phyloP scores from a whole-genome alignment of 2,888 invertebrate genomes.

The Lampropteryx suffumata region DNA sequence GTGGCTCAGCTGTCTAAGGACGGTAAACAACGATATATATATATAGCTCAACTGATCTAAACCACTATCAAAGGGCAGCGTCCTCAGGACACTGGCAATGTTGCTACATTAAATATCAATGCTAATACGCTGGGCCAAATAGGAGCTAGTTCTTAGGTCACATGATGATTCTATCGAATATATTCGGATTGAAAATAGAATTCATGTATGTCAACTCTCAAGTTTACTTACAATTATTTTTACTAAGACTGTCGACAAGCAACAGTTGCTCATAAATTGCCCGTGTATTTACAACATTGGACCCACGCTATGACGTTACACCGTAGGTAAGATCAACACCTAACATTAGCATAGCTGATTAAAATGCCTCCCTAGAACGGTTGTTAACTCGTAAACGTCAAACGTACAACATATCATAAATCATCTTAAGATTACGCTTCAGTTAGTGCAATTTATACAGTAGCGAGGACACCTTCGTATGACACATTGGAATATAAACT shows the following conservation, averaged over 20 bases:
- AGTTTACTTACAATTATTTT: too few species aligned
- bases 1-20: too few species aligned
- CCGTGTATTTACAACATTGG: neutral
- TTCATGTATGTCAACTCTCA: too few species aligned
- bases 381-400: constrained; percentile 81
- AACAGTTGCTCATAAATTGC: constrained; percentile 2
- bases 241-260: neutral
- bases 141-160: too few species aligned
- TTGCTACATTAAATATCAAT: too few species aligned
- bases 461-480: constrained; percentile 46
- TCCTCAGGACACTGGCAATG: too few species aligned
- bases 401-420: constrained; percentile 77
- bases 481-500: constrained; percentile 35
- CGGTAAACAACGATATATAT: too few species aligned
- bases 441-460: constrained; percentile 62
- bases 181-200: too few species aligned
- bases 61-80: too few species aligned
- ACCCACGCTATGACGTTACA: constrained; percentile 13
- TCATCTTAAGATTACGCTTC: constrained; percentile 79
- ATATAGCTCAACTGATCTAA: too few species aligned
- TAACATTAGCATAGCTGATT: constrained; percentile 82
- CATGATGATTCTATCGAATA: too few species aligned
- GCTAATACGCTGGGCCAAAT: too few species aligned
- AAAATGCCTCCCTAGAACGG: constrained; percentile 73
- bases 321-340: constrained; percentile 71